Evolutionary conservation across 2,888 invertebrate genomes (phyloP), one percentile per base, ranked within the genome.

Genomic region (Diaperis boleti): DNA sequence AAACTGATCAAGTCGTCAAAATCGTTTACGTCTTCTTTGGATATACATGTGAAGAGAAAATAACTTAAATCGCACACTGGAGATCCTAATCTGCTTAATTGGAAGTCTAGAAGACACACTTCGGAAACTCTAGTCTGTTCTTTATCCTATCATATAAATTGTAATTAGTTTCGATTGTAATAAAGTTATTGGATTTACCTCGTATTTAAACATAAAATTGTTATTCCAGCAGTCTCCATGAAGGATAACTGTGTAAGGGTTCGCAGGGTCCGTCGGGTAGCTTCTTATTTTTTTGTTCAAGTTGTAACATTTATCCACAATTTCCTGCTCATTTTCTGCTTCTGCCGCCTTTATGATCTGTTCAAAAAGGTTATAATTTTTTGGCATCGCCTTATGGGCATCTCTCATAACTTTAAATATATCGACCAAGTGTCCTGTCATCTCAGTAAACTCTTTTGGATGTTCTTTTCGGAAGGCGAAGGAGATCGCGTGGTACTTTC

Each of bases 11-110:
- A 59, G 8, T 69, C 56, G 11, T 79, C 72, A 13, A 70, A 76
- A 47, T 74, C 56, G 41, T 70, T 26, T 1, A 75, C 55, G 18
- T 71, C 63, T 22, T 74, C 69, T 15, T 69, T 64, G 0, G 69
- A 63, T 18, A 71, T 65, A 15, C 70, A 70, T 6, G 71, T 70
- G 45, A 74, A 78, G 14, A 79, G 44, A 50, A 77, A 67, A 49
- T 79, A 78, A 4, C 72, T 62, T 31, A 80, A 47, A 57, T 80
- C 80, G 29, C 71, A 56, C 7, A 69, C 75, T 1, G 76, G 76
- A 6, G 74, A 69, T 6, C 60, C 62, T 6, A 52, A 31, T 15
- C 65, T 44, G 18, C 64, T 41, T 5, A 72, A 17, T 62, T 73
- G 73, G 66, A 69, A 73, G 45, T 73, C 73, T 14, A 73, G 20